Conservation (phyloP, 92 coral and sea anemone genomes). For the Pocillopora meandrina region DNA sequence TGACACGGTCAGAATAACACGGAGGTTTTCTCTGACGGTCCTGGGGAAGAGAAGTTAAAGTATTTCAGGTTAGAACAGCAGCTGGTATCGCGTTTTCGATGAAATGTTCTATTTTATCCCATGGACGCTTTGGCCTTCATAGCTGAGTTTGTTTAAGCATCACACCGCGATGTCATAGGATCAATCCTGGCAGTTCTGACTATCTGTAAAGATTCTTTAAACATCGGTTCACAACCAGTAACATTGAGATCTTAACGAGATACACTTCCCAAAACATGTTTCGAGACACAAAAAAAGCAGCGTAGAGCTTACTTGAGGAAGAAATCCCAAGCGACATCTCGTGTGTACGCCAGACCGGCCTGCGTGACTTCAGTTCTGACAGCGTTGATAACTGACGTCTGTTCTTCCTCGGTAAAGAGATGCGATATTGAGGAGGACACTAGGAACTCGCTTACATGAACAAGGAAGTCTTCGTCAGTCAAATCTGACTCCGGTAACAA, state of each 20-base stretch:
- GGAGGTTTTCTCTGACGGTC: constrained; percentile 94
- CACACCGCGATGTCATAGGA: too few relatives aligned
- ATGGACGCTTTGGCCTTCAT: too few relatives aligned
- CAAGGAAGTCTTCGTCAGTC: constrained; percentile 80
- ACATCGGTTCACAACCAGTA: too few relatives aligned
- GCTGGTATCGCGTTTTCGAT: not conserved
- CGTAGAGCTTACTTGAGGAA: constrained; percentile 83
- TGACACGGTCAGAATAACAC: constrained; percentile 91
- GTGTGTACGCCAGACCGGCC: constrained; percentile 98
- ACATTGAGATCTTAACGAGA: too few relatives aligned
- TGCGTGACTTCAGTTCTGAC: constrained; percentile 98
- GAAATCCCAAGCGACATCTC: constrained; percentile 99
- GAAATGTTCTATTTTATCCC: too few relatives aligned
- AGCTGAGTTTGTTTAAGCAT: too few relatives aligned
- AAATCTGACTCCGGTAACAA: constrained; percentile 90
- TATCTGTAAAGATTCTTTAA: too few relatives aligned
- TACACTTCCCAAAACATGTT: too few relatives aligned
- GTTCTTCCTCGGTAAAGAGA: constrained; percentile 95
- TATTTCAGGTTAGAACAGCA: not conserved
- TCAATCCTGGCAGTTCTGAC: too few relatives aligned
- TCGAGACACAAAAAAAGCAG: not conserved
- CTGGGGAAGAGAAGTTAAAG: constrained; percentile 35
- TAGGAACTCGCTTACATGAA: constrained; percentile 94
- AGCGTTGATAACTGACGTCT: constrained; percentile 95
- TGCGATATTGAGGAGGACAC: constrained; percentile 96